These are phyloP conservation scores for Chiloscyllium plagiosum DNA, from an alignment of 2,113 vertebrate genomes.

Conservation along the genomic window DNA sequence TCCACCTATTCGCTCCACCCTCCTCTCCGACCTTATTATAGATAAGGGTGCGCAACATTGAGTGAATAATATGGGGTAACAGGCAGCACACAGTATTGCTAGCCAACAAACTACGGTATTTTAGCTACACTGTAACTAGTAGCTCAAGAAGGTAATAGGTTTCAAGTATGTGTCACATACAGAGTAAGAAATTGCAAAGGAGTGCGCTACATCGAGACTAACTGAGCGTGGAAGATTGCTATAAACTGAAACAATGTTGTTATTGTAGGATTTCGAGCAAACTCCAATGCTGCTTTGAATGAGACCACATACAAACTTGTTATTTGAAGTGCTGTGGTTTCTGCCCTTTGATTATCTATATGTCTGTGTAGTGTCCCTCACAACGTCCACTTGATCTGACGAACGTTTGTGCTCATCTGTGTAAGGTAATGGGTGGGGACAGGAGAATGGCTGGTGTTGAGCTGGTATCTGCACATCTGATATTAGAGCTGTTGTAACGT, in stretches of 20 bases:
- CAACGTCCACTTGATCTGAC: neutral
- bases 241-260: no score
- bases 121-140: neutral
- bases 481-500: neutral
- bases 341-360: neutral
- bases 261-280: neutral
- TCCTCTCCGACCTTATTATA: neutral
- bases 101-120: neutral
- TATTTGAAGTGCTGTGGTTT: neutral
- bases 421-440: neutral
- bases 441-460: neutral
- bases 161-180: neutral
- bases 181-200: neutral
- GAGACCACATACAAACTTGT: neutral
- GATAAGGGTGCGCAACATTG: neutral
- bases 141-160: neutral
- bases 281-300: neutral
- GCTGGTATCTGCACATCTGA: neutral
- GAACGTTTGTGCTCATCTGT: neutral
- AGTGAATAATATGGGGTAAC: neutral
- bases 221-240: neutral
- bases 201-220: neutral
- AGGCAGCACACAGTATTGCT: neutral
- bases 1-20: no score
- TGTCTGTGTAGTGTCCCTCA: neutral